Evolutionary conservation across 1,140 invertebrate species (phyloP), one percentile per base, ranked within the genome.

Genomic region (Diprion similis): DNA sequence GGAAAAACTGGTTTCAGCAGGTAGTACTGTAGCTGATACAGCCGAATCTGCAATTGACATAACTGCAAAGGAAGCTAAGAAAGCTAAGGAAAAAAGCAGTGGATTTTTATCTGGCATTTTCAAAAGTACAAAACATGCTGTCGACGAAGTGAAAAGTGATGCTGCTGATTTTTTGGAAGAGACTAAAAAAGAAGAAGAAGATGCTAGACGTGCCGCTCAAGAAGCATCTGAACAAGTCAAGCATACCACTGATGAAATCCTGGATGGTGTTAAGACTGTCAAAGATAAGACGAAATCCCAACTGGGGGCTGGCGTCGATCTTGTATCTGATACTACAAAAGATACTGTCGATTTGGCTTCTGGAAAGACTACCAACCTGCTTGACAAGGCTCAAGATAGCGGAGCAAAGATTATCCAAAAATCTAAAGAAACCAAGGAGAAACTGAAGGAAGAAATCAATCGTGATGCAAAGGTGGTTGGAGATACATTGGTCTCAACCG

Each of bases 31-130:
- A 66, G 71, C 79, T 9, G 73, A 81, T 17, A 24, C 48, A 4
- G 68, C 73, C 7, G 72, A 74, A n/a, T 45, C 51, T 24, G 37
- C 46, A 17, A 72, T 77, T 8, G 24, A 73, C 2, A 45, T 37
- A 73, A 69, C 18, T 76, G 79, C 66, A 79, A 81, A 68, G 78
- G 81, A 77, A 76, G 78, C 17, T 47, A 71, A 76, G 48, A 75
- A 77, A 51, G 48, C 68, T 66, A 76, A 75, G 68, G 76, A 71
- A 7, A 75, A 75, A 68, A 66, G 51, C 19, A 64, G 72, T 19
- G 76, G 77, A 10, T 78, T 77, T 37, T 71, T 77, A 19, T 79
- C 78, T 10, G 76, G 73, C 9, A 77, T 77, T 64, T 71, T 71
- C 13, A 72, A 71, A 24, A 70, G 46, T 10, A 51, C 73, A 1